Evolutionary conservation across 2,797 vertebrate species (phyloP).

Genomic region (Delichon dasypus): DNA sequence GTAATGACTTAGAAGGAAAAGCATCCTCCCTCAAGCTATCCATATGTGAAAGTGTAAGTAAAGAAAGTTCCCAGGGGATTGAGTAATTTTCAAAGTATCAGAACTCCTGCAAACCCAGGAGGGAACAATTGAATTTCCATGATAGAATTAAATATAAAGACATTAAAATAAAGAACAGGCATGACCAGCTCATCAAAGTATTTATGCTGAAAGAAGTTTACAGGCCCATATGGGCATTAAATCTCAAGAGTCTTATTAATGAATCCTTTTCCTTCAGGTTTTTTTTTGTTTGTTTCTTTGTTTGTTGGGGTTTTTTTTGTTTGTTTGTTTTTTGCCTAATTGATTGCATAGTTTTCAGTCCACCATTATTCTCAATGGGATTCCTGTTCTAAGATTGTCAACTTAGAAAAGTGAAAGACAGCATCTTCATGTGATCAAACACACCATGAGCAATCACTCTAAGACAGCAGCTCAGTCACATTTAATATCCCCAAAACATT

Average conservation of each 20-base stretch:
- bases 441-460: background rate
- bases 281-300: too few relatives aligned
- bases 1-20: background rate
- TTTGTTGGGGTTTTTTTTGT: too few relatives aligned
- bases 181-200: constrained; percentile 1
- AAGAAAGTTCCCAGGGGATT: background rate
- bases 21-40: background rate
- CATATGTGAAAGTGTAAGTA: background rate
- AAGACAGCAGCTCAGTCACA: background rate
- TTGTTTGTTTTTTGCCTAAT: background rate
- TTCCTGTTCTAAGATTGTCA: background rate
- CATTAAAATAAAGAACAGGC: background rate
- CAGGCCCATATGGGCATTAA: background rate
- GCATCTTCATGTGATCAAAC: background rate
- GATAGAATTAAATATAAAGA: background rate
- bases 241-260: constrained; percentile 26
- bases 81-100: background rate
- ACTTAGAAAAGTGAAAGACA: background rate
- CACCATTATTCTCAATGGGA: background rate
- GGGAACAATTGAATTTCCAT: constrained; percentile 7
- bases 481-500: background rate
- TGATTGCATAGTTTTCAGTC: background rate
- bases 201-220: constrained; percentile 18
- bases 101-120: background rate
- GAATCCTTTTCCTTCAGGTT: background rate